Percentiles rank a stretch among this genome's conserved stretches.
phyloP scores from a whole-genome alignment of 2,888 invertebrate genomes.

The Melipona bicolor region DNA sequence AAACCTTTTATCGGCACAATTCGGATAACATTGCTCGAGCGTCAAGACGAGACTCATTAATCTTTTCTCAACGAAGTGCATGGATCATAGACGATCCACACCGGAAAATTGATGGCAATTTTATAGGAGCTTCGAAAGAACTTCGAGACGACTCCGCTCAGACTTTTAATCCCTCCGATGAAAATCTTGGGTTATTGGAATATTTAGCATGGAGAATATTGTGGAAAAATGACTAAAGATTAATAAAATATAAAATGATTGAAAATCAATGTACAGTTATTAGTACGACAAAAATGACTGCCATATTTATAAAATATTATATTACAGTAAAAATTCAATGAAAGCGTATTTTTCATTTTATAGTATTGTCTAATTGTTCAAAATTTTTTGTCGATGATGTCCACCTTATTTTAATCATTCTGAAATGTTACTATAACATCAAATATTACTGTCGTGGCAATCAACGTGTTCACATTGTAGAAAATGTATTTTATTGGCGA shows the following conservation, averaged over 20 bases:
- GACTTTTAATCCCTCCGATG: not conserved
- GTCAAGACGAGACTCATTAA: constrained; percentile 54
- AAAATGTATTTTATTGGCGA: too few relatives aligned
- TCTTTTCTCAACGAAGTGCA: constrained; percentile 47
- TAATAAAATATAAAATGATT: not conserved
- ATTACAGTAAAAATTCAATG: too few relatives aligned
- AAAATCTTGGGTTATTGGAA: not conserved
- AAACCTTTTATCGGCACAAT: constrained; percentile 65
- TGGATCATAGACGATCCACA: constrained; percentile 51
- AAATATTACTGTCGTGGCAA: too few relatives aligned
- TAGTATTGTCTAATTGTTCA: too few relatives aligned
- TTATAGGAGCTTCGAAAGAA: constrained; percentile 13
- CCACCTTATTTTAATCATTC: too few relatives aligned
- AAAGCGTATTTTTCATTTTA: too few relatives aligned
- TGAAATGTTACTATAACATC: too few relatives aligned
- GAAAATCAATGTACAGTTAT: not conserved
- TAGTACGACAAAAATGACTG: not conserved
- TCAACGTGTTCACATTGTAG: too few relatives aligned
- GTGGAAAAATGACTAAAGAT: not conserved
- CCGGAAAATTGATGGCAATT: constrained; percentile 59
- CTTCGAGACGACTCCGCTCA: not conserved
- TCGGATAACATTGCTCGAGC: constrained; percentile 56
- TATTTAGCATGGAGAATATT: too few relatives aligned
- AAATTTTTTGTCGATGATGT: too few relatives aligned
- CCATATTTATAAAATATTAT: not conserved